Conservation (phyloP, 2,113 vertebrate species). For the Suricata suricatta region DNA sequence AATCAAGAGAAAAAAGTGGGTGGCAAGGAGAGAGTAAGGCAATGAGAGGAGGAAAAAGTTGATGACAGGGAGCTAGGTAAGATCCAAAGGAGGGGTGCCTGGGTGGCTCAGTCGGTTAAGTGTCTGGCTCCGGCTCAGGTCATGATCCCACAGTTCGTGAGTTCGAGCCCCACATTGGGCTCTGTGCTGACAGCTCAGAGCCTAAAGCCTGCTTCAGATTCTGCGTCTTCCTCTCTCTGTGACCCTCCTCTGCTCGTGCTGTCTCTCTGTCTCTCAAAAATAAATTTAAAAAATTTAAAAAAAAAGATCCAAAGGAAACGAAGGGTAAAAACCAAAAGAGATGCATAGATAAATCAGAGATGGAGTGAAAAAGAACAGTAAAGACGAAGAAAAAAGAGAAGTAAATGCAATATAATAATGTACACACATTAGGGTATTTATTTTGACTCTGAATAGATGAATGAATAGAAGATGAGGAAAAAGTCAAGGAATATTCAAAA, state of each 20-base stretch:
- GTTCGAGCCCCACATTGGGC: no score
- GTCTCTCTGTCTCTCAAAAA: no score
- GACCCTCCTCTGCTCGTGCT: no score
- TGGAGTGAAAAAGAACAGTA: background rate
- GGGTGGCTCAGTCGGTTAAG: no score
- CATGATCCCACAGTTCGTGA: no score
- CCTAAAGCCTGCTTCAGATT: no score
- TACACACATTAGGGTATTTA: background rate
- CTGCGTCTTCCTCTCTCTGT: no score
- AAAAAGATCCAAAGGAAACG: no score
- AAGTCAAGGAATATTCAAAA: background rate
- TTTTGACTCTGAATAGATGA: background rate
- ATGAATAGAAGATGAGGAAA: background rate
- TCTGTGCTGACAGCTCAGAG: no score
- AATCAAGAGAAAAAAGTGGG: background rate
- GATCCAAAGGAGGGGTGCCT: no score
- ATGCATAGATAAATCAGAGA: background rate
- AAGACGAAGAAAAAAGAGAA: background rate
- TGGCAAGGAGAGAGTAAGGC: background rate
- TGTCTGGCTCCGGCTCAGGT: no score
- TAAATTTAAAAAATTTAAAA: no score
- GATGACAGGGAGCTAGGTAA: background rate
- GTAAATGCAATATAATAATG: background rate
- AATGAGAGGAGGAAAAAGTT: background rate
- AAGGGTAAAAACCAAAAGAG: background rate